These are phyloP conservation scores for Glaucomys volans DNA, from an alignment of 2,113 vertebrate species.

Conservation along the genomic window DNA sequence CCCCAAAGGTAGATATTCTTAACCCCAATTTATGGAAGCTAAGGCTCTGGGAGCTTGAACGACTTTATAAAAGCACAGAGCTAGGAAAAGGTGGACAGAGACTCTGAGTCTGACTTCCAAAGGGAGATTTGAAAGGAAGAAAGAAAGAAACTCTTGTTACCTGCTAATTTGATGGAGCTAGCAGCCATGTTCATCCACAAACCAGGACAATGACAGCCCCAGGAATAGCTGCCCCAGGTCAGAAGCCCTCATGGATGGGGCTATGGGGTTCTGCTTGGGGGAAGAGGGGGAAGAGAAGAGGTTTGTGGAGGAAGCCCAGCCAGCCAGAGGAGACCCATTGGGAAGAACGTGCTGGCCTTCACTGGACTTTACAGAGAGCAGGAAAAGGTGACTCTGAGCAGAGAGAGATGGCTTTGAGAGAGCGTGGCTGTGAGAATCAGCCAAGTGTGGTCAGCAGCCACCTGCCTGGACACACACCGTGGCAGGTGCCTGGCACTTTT, in stretches of 20 bases:
- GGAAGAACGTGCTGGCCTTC: neutral
- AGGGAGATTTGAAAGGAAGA: neutral
- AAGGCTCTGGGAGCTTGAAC: neutral
- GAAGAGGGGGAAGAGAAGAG: neutral
- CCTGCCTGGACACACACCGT: neutral
- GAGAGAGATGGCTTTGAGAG: rapidly evolving
- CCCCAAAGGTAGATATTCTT: neutral
- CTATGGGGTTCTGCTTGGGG: neutral
- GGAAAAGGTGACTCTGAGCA: neutral
- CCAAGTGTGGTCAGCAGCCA: neutral
- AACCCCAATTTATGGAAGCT: neutral
- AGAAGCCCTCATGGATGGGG: neutral
- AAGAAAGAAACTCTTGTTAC: neutral
- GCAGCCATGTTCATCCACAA: neutral
- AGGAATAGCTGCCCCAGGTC: neutral
- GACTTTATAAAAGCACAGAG: neutral
- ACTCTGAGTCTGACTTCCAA: neutral
- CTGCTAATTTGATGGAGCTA: neutral
- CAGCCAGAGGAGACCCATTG: neutral
- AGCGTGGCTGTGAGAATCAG: neutral
- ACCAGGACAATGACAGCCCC: neutral
- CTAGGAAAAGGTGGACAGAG: neutral
- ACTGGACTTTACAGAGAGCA: neutral
- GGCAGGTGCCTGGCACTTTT: neutral
- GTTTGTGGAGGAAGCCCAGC: neutral